Evolutionary conservation across 2,888 invertebrate genomes (phyloP), one percentile per base, ranked within the genome.

Genomic region (Phortica magna): DNA sequence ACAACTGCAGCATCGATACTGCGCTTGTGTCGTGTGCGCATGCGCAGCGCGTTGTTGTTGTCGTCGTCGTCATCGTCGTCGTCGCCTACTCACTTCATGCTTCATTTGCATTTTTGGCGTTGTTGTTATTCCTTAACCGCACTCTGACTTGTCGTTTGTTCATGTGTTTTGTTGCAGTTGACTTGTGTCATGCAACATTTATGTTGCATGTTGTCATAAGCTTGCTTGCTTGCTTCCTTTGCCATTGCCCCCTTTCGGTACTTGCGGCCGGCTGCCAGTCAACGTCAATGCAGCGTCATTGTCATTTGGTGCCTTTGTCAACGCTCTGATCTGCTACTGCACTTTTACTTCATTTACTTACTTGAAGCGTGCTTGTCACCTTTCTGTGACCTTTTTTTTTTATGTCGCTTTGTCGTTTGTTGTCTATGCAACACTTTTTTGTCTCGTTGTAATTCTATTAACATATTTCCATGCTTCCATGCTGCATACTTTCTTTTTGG

Each of bases 21-120:
- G 53, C 19, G 31, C 48, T 70, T 70, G 80, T 78, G 80, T 75
- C 67, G 48, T 64, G 71, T 80, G 83, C 83, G 83, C 79, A 78
- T 81, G 79, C 82, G 83, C 83, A 79, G 64, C 79, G 55, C 9
- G 41, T 42, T 48, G 55, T 39, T 12, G 41, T 9, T 41, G 12
- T 57, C 75, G 19, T 22, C 42, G 10, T 42, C 75, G 64, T 64
- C 17, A 14, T 39, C 41, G 3, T 41, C 61, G 61, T 65, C 41
- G 41, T 65, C 88, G 87, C 85, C 88, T 88, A 88, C 88, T 84
- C 87, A 82, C 76, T 72, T 80, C 85, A 88, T 83, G 88, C 77
- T 83, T 84, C 85, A 88, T 85, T 85, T 88, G 87, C 88, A 88
- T 85, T 79, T 83, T 78, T 39, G 67, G 65, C 68, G 42, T 74